Evolutionary conservation across 2,113 vertebrate species (phyloP).

Genomic region (Chaetops frenatus): DNA sequence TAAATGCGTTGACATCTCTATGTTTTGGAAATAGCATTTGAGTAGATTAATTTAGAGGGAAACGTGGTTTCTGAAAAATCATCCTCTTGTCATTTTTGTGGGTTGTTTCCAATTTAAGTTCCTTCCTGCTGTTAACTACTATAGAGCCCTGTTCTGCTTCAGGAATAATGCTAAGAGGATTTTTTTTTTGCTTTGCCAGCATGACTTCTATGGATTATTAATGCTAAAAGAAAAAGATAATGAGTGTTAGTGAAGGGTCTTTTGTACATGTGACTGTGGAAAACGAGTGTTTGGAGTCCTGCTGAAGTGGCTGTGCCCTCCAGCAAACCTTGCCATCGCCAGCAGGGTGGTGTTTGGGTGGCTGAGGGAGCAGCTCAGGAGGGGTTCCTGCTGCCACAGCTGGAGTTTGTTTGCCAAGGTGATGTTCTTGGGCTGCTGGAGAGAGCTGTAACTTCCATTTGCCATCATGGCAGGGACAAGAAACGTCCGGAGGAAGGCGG

Average conservation of each 20-base stretch:
- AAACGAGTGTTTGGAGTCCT: background rate
- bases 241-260: background rate
- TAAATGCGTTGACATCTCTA: background rate
- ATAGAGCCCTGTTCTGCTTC: background rate
- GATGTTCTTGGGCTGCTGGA: background rate
- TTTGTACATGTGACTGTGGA: background rate
- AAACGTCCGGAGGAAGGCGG: background rate
- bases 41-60: conserved; percentile 13
- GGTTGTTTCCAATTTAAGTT: conserved; percentile 28
- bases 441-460: background rate
- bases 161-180: background rate
- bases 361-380: background rate
- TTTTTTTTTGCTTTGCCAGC: background rate
- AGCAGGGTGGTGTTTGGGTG: background rate
- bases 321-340: background rate
- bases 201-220: background rate
- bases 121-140: conserved; percentile 3
- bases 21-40: background rate
- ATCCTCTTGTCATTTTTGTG: conserved; percentile 22
- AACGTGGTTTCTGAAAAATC: background rate
- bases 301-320: background rate
- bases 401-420: background rate
- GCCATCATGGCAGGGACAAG: background rate
- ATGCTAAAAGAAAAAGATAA: background rate
- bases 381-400: background rate